These are phyloP conservation scores for Recurvirostra avosetta DNA, from an alignment of 2,113 vertebrate genomes.

Conservation along the genomic window DNA sequence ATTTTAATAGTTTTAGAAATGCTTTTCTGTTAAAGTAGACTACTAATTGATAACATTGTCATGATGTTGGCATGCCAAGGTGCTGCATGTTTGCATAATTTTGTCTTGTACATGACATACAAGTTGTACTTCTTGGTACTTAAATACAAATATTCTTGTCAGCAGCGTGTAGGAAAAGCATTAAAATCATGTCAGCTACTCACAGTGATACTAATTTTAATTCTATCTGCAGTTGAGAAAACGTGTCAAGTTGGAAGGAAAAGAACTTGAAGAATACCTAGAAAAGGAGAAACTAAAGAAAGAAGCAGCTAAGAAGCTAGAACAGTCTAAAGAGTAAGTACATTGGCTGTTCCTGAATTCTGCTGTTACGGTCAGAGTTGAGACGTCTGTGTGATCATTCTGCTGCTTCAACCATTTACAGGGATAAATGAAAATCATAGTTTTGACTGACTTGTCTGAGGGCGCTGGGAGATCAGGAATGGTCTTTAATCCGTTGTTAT, in stretches of 20 bases:
- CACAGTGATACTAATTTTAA: not conserved
- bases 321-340: conserved; percentile 98
- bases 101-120: not conserved
- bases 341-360: not conserved
- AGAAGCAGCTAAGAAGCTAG: conserved; percentile 95
- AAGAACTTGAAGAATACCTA: conserved; percentile 93
- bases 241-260: conserved; percentile 94
- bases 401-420: not conserved
- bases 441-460: not conserved
- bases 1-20: not conserved
- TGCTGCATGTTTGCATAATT: not conserved
- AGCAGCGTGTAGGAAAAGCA: not conserved
- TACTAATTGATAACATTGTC: not conserved
- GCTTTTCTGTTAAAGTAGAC: not conserved
- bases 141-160: not conserved
- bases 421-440: not conserved
- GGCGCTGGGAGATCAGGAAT: not conserved
- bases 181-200: not conserved
- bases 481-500: not conserved
- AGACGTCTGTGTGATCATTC: not conserved
- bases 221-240: conserved; percentile 82
- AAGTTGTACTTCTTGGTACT: not conserved
- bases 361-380: not conserved
- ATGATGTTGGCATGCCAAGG: not conserved
- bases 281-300: conserved; percentile 97